Conservation (phyloP, 2,888 invertebrate genomes). For the Leptopilina drosophilae region DNA sequence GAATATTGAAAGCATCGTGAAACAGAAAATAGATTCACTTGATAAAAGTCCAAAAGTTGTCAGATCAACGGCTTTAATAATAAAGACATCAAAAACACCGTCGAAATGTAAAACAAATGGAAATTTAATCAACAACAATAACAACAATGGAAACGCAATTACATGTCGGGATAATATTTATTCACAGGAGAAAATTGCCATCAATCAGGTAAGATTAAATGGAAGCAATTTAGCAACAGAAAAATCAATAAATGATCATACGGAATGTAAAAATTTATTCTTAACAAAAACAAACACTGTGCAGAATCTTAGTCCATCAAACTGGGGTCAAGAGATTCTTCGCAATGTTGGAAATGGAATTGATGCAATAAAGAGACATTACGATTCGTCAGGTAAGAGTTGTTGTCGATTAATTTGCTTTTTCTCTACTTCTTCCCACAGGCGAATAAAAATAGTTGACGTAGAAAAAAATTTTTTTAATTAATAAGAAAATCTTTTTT, state of each 20-base stretch:
- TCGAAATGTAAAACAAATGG: conserved; percentile 58
- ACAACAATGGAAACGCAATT: conserved; percentile 35
- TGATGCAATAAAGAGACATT: conserved; percentile 34
- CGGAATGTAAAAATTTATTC: conserved; percentile 12
- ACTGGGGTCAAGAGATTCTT: conserved; percentile 20
- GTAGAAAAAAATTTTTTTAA: not conserved
- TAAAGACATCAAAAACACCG: conserved; percentile 71
- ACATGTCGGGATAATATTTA: conserved; percentile 6
- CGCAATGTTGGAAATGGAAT: conserved; percentile 37
- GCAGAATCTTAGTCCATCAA: conserved; percentile 32
- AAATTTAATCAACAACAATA: conserved; percentile 40
- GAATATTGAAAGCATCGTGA: conserved; percentile 72
- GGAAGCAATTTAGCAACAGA: conserved; percentile 20
- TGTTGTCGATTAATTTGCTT: not conserved
- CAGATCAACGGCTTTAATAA: conserved; percentile 73
- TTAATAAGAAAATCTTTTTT: conserved; percentile 37
- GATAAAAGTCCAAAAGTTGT: conserved; percentile 74
- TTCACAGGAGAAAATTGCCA: conserved; percentile 3
- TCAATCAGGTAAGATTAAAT: conserved; percentile 51
- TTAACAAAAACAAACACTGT: conserved; percentile 23
- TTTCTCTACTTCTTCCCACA: not conserved
- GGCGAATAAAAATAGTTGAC: not conserved
- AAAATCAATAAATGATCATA: not conserved
- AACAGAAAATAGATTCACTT: conserved; percentile 71
- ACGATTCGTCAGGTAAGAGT: conserved; percentile 29